These are phyloP conservation scores for Icerya purchasi DNA, from an alignment of 2,888 invertebrate genomes.

Conservation along the genomic window DNA sequence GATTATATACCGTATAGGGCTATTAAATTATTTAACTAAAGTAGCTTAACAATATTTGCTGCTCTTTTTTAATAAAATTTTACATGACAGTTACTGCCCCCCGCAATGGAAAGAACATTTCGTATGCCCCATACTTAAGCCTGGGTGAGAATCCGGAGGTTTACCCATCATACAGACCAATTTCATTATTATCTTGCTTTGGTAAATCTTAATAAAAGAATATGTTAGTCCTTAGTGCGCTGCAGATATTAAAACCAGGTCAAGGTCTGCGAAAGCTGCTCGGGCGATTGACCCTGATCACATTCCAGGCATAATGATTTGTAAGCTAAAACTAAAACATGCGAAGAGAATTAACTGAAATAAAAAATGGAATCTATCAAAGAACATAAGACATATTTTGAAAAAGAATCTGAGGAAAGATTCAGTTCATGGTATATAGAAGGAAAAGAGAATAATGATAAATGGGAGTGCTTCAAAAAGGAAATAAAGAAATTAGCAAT, in stretches of 20 bases:
- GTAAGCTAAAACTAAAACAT: not conserved
- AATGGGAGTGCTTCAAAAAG: not conserved
- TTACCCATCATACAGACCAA: too few relatives aligned
- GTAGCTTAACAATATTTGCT: too few relatives aligned
- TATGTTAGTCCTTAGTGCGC: not conserved
- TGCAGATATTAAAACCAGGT: not conserved
- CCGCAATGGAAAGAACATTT: too few relatives aligned
- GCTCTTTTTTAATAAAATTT: too few relatives aligned
- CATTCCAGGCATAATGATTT: not conserved
- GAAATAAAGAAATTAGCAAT: not conserved
- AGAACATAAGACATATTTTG: not conserved
- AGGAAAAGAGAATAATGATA: not conserved
- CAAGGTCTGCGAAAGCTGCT: not conserved
- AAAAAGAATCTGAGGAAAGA: not conserved
- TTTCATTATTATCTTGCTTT: too few relatives aligned
- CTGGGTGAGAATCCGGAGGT: too few relatives aligned
- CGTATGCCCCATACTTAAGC: too few relatives aligned
- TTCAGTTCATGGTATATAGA: not conserved
- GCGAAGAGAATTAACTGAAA: not conserved
- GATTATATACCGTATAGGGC: too few relatives aligned
- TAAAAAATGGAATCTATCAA: not conserved
- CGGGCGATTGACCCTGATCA: not conserved
- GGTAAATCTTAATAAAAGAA: too few relatives aligned
- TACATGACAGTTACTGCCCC: too few relatives aligned
- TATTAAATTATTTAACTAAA: too few relatives aligned